Conservation (phyloP, 2,797 vertebrate genomes). For the Anguilla obscura region DNA sequence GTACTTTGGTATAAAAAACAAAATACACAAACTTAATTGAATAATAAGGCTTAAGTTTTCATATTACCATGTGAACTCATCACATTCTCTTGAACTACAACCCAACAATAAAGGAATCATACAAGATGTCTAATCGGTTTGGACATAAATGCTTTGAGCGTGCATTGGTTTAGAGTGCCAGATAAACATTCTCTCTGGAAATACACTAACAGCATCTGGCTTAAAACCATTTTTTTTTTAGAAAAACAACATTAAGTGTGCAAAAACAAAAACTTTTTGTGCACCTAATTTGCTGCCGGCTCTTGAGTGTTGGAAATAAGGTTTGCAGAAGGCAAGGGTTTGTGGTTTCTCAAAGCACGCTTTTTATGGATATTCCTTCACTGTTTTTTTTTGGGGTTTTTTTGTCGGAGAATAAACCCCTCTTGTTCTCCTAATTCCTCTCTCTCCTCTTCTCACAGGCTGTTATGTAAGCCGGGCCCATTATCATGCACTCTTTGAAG, state of each 20-base stretch:
- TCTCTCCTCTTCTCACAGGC: neutral
- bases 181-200: neutral
- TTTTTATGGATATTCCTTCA: slow-evolving; percentile 13
- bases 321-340: neutral
- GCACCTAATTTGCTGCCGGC: neutral
- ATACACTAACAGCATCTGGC: neutral
- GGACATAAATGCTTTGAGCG: neutral
- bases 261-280: neutral
- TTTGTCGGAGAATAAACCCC: slow-evolving; percentile 6
- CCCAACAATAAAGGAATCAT: neutral
- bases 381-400: neutral
- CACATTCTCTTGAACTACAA: neutral
- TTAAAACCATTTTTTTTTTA: neutral
- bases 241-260: neutral
- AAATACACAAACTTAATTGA: neutral
- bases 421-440: slow-evolving; percentile 22
- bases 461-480: slow-evolving; percentile 8
- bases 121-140: neutral
- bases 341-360: neutral
- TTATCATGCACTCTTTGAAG: slow-evolving; percentile 6
- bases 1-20: neutral
- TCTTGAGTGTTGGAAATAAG: neutral
- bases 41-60: neutral
- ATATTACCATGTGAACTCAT: neutral
- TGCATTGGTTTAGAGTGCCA: neutral